These are phyloP conservation scores for Aradus depressus DNA, from an alignment of 2,888 invertebrate genomes.

Conservation along the genomic window DNA sequence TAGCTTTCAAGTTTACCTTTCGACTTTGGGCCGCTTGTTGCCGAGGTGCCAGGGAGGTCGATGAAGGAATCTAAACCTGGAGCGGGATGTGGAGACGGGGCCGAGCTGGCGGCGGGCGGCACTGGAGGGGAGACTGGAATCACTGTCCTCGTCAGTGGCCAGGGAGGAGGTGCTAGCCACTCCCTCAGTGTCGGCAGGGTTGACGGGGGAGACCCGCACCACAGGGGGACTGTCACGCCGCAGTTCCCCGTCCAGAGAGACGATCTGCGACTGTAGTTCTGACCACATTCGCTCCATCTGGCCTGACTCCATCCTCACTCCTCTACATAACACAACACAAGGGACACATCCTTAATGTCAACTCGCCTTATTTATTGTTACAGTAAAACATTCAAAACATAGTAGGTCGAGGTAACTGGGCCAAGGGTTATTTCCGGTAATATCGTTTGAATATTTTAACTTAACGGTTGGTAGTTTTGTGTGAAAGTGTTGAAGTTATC, in stretches of 20 bases:
- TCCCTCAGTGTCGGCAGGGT: constrained; percentile 5
- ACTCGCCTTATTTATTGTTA: no score
- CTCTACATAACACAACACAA: no score
- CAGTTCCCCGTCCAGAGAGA: constrained; percentile 43
- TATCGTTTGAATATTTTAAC: no score
- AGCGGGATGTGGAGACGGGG: not conserved
- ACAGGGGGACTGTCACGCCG: constrained; percentile 29
- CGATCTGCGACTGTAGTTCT: constrained; percentile 47
- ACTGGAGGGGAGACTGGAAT: no score
- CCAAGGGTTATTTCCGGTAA: no score
- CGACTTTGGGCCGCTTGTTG: not conserved
- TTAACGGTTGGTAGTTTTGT: no score
- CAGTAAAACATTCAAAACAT: no score
- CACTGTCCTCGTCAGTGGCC: constrained; percentile 27
- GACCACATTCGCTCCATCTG: constrained; percentile 51
- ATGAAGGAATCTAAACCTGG: constrained; percentile 14
- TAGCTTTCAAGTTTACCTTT: no score
- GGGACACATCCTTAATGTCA: no score
- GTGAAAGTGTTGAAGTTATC: no score
- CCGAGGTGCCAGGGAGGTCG: constrained; percentile 4
- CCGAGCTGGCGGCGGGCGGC: constrained; percentile 43
- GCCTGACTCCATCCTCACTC: constrained; percentile 35
- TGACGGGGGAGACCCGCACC: not conserved
- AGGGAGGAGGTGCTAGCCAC: constrained; percentile 7
- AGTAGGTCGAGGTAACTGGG: no score